A percentile compares a stretch with the other conserved stretches of the same genome.
Evolutionary conservation across 2,888 invertebrate genomes (phyloP).

Genomic region (Chouioia cunea): DNA sequence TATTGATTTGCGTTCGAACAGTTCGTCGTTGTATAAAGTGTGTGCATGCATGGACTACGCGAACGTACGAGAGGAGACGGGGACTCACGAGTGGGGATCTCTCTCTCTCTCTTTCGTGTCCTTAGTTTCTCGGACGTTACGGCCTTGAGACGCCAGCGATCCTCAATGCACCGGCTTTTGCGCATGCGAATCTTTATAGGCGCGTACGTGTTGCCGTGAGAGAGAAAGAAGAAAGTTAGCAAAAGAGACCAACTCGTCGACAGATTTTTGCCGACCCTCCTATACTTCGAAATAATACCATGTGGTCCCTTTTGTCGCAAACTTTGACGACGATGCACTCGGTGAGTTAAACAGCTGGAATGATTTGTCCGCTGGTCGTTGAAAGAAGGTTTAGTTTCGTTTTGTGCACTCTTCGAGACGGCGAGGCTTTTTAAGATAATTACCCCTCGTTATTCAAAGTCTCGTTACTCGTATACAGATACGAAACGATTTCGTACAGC

Average conservation of each 20-base stretch:
- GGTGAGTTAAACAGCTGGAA: no score
- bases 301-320: neutral
- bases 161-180: conserved; percentile 62
- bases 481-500: no score
- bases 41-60: conserved; percentile 27
- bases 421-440: no score
- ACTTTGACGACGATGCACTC: no score
- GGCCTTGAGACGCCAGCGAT: conserved; percentile 68
- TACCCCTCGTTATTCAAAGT: no score
- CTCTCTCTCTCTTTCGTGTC: conserved; percentile 52
- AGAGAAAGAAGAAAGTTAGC: no score
- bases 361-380: no score
- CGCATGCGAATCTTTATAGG: conserved; percentile 27
- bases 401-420: no score
- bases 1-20: conserved; percentile 29
- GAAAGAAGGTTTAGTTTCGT: no score
- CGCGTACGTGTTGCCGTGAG: neutral
- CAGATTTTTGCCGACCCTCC: no score
- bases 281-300: conserved; percentile 18
- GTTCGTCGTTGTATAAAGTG: conserved; percentile 40
- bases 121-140: conserved; percentile 63
- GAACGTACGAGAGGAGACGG: conserved; percentile 5
- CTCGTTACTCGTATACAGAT: no score
- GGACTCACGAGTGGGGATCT: conserved; percentile 23
- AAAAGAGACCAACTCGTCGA: neutral